Percentiles rank a stretch among this genome's conserved stretches.
phyloP scores from a whole-genome alignment of 2,113 vertebrate genomes.

The Blennius ocellaris region DNA sequence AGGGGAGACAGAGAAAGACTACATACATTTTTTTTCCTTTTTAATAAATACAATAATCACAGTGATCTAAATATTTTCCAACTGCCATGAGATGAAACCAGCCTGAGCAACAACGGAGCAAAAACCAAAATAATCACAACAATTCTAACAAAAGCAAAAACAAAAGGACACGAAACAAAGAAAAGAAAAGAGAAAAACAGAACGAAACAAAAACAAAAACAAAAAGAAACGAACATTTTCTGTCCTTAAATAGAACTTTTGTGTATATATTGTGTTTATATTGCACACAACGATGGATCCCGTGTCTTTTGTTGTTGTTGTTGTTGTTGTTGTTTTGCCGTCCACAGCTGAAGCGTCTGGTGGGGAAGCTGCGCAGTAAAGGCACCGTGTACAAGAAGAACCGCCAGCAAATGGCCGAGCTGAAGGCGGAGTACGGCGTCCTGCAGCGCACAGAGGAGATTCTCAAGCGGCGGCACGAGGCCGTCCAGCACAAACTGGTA shows the following conservation, averaged over 20 bases:
- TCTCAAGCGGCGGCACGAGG: constrained; percentile 87
- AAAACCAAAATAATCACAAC: too few relatives aligned
- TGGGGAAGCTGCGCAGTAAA: constrained; percentile 90
- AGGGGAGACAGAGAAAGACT: too few relatives aligned
- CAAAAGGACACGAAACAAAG: too few relatives aligned
- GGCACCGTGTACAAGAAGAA: constrained; percentile 91
- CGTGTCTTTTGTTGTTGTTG: background rate
- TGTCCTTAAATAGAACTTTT: background rate
- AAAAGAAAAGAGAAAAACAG: too few relatives aligned
- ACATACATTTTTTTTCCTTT: too few relatives aligned
- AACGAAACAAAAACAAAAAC: too few relatives aligned
- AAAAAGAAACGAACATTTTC: too few relatives aligned
- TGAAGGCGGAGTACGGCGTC: constrained; percentile 90
- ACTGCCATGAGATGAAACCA: too few relatives aligned
- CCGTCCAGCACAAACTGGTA: constrained; percentile 92
- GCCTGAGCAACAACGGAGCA: too few relatives aligned
- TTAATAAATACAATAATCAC: too few relatives aligned
- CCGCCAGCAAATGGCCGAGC: constrained; percentile 88
- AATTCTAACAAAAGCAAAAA: too few relatives aligned
- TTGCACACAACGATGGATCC: background rate
- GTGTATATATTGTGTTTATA: background rate
- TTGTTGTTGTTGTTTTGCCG: constrained; percentile 6
- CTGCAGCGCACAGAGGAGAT: constrained; percentile 96
- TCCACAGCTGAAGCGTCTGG: constrained; percentile 90
- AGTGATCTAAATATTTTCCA: too few relatives aligned